Evolutionary conservation across 1,140 invertebrate genomes (phyloP), one percentile per base, ranked within the genome.

Genomic region (Lasioglossum albipes): DNA sequence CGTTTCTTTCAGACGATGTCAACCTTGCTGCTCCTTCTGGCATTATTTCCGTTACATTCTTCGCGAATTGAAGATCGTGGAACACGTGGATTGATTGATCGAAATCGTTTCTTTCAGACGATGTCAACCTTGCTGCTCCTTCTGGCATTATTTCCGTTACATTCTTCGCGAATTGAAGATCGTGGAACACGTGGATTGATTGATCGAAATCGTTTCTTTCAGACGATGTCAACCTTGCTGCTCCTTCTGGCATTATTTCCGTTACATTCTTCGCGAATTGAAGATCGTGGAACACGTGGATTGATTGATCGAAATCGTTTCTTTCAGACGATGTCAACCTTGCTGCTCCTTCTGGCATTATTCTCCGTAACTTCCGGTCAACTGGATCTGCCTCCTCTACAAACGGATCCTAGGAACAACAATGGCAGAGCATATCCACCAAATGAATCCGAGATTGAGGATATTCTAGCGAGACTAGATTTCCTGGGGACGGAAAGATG

Each of bases 401-500:
- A 86, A 1, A 84, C 91, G 0, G 85, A 91, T 16, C 22, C 49
- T 18, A 49, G 78, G 7, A 71, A 81, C 9, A 57, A 70, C n/a
- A 36, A 59, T 7, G 77, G 36, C 0, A 59, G 84, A 12, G 64
- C 22, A 20, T 6, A 59, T 27, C 73, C 82, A 2, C 36, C 82
- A 0, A 82, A 68, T 31, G 89, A 91, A 13, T 0, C 86, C 18
- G 90, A 93, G 42, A 88, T 88, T 22, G 84, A 87, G 71, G 92
- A 93, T 61, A 90, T 97, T n/a, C 90, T 97, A 41, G 94, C 95
- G 13, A 95, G 95, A 75, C 93, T 96, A 16, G 96, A 97, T 87
- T 94, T 96, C 65, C 95, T 96, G 80, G 95, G 96, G 16, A 96
- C 96, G 0, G 95, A 96, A 88, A 95, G 96, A 88, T 97, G 97